Evolutionary conservation across 2,888 invertebrate genomes (phyloP).

Genomic region (Drosophila affinis): DNA sequence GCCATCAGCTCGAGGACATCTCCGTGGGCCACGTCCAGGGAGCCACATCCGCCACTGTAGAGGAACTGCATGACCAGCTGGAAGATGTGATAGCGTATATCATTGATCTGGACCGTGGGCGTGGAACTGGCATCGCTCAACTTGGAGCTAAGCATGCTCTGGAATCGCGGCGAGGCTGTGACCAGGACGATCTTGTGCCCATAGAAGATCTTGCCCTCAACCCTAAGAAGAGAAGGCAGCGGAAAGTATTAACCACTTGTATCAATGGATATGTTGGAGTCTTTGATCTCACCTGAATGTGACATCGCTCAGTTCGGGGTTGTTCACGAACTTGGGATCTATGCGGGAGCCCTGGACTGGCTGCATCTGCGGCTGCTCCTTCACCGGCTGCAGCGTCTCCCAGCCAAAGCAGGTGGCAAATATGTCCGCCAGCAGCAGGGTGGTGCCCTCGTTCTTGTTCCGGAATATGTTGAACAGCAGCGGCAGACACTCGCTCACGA

Average conservation of each 20-base stretch:
- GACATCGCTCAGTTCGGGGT: conserved; percentile 95
- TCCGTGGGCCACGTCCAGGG: conserved; percentile 89
- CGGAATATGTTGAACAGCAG: conserved; percentile 94
- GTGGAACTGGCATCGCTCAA: conserved; percentile 89
- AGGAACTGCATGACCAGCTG: conserved; percentile 95
- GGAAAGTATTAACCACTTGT: neutral
- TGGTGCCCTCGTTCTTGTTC: conserved; percentile 96
- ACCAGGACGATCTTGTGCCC: conserved; percentile 97
- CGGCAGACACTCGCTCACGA: conserved; percentile 95
- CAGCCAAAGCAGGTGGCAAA: conserved; percentile 95
- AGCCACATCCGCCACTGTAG: conserved; percentile 94
- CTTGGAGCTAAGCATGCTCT: conserved; percentile 92
- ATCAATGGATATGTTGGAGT: neutral
- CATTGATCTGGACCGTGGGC: conserved; percentile 95
- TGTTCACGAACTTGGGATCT: conserved; percentile 96
- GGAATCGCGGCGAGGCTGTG: conserved; percentile 93
- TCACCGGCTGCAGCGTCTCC: conserved; percentile 91
- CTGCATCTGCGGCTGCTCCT: conserved; percentile 87
- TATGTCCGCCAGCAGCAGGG: conserved; percentile 93
- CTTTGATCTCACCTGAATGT: conserved; percentile 87
- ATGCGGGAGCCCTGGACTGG: conserved; percentile 89
- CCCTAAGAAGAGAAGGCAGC: conserved; percentile 84
- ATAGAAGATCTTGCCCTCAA: conserved; percentile 95
- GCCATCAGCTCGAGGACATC: conserved; percentile 95
- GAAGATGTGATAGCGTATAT: conserved; percentile 96